A percentile compares a stretch with the other conserved stretches of the same genome.
Evolutionary conservation across 2,797 vertebrate species (phyloP).

Genomic region (Simalia tracyae): DNA sequence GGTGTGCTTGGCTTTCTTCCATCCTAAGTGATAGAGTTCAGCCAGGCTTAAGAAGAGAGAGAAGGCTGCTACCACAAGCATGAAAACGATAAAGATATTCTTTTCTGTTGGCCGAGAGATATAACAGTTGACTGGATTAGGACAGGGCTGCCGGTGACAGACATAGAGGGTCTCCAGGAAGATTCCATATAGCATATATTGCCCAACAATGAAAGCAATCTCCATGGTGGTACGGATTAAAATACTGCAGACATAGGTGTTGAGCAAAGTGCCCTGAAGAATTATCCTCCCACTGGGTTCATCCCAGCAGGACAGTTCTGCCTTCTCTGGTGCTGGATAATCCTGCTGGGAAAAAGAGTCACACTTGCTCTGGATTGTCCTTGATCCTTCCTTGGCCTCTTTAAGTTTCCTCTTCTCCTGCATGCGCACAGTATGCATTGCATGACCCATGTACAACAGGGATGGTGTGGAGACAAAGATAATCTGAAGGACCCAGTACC

Average conservation of each 20-base stretch:
- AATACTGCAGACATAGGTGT: slow-evolving; percentile 93
- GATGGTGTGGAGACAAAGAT: slow-evolving; percentile 97
- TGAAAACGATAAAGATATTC: slow-evolving; percentile 97
- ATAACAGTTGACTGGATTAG: slow-evolving; percentile 94
- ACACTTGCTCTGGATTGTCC: background rate
- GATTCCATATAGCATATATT: slow-evolving; percentile 92
- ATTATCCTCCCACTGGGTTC: slow-evolving; percentile 74
- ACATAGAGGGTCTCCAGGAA: slow-evolving; percentile 88
- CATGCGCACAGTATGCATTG: slow-evolving; percentile 88
- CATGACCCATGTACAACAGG: slow-evolving; percentile 95
- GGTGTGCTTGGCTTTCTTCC: slow-evolving; percentile 81
- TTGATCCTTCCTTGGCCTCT: slow-evolving; percentile 76
- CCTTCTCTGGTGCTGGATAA: slow-evolving; percentile 73
- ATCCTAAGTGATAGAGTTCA: slow-evolving; percentile 91
- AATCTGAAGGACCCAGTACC: slow-evolving; percentile 97
- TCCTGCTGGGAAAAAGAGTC: slow-evolving; percentile 73
- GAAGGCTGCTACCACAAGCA: slow-evolving; percentile 89
- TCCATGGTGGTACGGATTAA: slow-evolving; percentile 93
- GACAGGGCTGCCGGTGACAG: slow-evolving; percentile 87
- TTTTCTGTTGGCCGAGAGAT: slow-evolving; percentile 97
- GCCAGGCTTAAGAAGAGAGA: slow-evolving; percentile 90
- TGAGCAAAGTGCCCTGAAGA: slow-evolving; percentile 85
- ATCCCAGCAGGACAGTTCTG: slow-evolving; percentile 67
- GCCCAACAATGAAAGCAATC: slow-evolving; percentile 90
- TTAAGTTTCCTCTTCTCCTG: slow-evolving; percentile 85